Conservation (phyloP, 2,797 vertebrate genomes). For the Eutrigla gurnardus region DNA sequence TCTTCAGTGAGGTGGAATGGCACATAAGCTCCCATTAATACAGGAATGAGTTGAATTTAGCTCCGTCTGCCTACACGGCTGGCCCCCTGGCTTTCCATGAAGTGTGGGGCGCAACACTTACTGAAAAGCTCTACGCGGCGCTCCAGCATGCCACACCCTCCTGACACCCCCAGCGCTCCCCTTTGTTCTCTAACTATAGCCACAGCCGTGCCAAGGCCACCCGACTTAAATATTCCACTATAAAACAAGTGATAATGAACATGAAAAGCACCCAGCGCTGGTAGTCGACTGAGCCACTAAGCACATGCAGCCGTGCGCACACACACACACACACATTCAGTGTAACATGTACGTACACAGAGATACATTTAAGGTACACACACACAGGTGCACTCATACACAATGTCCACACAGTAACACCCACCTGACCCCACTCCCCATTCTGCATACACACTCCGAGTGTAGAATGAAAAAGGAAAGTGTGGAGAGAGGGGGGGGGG, state of each 20-base stretch:
- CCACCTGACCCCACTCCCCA: neutral
- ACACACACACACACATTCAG: constrained; percentile 35
- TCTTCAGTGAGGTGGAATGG: constrained; percentile 82
- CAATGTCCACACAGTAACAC: constrained; percentile 20
- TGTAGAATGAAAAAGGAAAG: constrained; percentile 70
- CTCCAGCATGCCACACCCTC: constrained; percentile 78
- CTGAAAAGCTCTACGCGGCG: constrained; percentile 77
- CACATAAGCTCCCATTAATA: constrained; percentile 87
- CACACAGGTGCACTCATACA: constrained; percentile 57
- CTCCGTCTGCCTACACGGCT: constrained; percentile 78
- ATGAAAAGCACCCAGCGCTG: constrained; percentile 77
- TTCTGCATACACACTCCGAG: constrained; percentile 32
- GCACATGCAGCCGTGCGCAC: constrained; percentile 59
- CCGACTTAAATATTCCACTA: constrained; percentile 84
- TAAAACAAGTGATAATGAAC: constrained; percentile 86
- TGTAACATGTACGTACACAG: constrained; percentile 44
- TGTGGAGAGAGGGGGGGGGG: constrained; percentile 72
- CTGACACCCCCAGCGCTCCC: constrained; percentile 73
- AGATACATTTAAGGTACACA: constrained; percentile 49
- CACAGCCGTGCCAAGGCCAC: constrained; percentile 78
- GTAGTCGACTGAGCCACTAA: constrained; percentile 74
- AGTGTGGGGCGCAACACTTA: constrained; percentile 83
- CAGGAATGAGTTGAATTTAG: constrained; percentile 88
- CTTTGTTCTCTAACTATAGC: constrained; percentile 87
- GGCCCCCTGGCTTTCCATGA: constrained; percentile 82